Evolutionary conservation across 37 sponge, comb jelly and placozoan species (phyloP).

Genomic region (Beroe ovata): DNA sequence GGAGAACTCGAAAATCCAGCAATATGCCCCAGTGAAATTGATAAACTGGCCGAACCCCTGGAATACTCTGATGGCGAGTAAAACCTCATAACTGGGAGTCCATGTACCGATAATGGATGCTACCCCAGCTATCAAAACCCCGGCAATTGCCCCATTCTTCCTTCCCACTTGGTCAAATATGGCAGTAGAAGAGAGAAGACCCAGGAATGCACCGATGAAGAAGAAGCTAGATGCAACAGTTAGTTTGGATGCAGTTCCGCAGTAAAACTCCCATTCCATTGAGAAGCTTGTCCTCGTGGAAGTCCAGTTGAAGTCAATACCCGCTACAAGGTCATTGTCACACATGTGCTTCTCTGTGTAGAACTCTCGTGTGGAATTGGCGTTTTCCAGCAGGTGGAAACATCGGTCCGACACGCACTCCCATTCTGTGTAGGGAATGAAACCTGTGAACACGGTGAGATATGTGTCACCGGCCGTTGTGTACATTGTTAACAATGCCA

Average conservation of each 20-base stretch:
- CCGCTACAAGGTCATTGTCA: slow-evolving; percentile 30
- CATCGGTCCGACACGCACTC: background rate
- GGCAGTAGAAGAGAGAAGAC: slow-evolving; percentile 43
- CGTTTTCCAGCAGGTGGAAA: background rate
- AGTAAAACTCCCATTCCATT: slow-evolving; percentile 63
- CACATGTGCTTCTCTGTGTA: slow-evolving; percentile 11
- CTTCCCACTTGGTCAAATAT: slow-evolving; percentile 50
- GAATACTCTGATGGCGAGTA: slow-evolving; percentile 40
- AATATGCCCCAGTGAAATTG: slow-evolving; percentile 25
- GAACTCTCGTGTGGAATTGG: background rate
- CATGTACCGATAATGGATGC: background rate
- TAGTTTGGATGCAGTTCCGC: background rate
- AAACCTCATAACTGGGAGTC: background rate
- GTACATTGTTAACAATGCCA: background rate
- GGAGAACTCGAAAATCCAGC: slow-evolving; percentile 28
- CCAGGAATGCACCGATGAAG: slow-evolving; percentile 49
- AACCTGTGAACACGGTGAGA: slow-evolving; percentile 40
- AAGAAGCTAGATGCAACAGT: slow-evolving; percentile 44
- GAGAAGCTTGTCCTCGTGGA: background rate
- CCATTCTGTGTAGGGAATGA: slow-evolving; percentile 59
- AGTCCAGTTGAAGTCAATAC: slow-evolving; percentile 44
- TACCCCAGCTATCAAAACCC: background rate
- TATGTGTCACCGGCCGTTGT: slow-evolving; percentile 15
- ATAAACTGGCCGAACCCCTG: slow-evolving; percentile 67
- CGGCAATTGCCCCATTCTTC: slow-evolving; percentile 8